Evolutionary conservation across 2,888 invertebrate species (phyloP).

Genomic region (Baccha elongata): DNA sequence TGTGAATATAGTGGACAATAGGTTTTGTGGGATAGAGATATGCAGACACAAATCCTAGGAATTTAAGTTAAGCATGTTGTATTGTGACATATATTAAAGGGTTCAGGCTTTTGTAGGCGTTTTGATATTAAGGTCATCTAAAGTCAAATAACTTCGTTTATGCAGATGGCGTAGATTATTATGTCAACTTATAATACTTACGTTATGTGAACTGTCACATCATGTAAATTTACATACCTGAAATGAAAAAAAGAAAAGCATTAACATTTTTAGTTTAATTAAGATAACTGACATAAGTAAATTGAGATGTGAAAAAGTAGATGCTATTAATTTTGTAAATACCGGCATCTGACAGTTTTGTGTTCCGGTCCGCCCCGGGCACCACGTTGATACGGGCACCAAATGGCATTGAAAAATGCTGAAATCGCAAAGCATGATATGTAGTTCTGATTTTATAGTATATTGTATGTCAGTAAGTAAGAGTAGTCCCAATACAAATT

Average conservation of each 20-base stretch:
- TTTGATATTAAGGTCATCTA: conserved; percentile 13
- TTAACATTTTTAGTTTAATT: neutral
- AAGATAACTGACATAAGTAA: too few relatives aligned
- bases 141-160: neutral
- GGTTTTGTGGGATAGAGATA: conserved; percentile 8
- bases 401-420: too few relatives aligned
- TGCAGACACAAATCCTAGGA: conserved; percentile 42
- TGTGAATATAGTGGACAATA: conserved; percentile 9
- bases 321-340: too few relatives aligned
- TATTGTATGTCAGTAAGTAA: too few relatives aligned
- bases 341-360: too few relatives aligned
- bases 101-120: conserved; percentile 17
- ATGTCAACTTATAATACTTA: conserved; percentile 8
- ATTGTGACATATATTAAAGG: conserved; percentile 20
- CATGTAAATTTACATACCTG: conserved; percentile 15
- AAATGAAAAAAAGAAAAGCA: neutral
- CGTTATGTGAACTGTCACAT: neutral
- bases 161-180: neutral
- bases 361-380: too few relatives aligned
- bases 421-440: too few relatives aligned
- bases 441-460: too few relatives aligned
- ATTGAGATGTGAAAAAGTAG: too few relatives aligned
- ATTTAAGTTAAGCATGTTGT: conserved; percentile 24
- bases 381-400: too few relatives aligned
- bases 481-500: too few relatives aligned